A percentile compares a stretch with the other conserved stretches of the same genome.
These are phyloP conservation scores for Saturnia japonica DNA, from an alignment of 2,888 invertebrate genomes.

Conservation along the genomic window DNA sequence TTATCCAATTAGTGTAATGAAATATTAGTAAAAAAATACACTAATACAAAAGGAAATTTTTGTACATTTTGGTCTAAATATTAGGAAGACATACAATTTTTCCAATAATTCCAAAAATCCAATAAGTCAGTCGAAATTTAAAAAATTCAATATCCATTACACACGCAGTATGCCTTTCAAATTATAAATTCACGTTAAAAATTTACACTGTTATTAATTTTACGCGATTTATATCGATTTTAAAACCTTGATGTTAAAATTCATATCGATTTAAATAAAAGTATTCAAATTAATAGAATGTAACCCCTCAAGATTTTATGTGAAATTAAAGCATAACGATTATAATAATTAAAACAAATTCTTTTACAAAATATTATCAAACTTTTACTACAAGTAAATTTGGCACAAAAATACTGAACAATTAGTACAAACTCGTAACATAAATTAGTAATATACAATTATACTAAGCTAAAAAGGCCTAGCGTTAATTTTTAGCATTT, in stretches of 20 bases:
- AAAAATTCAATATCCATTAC: neutral
- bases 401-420: conserved; percentile 32
- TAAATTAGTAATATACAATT: neutral
- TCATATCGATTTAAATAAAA: no score
- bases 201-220: no score
- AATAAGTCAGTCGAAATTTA: neutral
- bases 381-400: conserved; percentile 35
- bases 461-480: neutral
- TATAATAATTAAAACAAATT: neutral
- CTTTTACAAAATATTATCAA: neutral
- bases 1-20: neutral
- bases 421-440: conserved; percentile 9
- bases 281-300: no score
- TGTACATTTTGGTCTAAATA: neutral
- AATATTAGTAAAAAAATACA: neutral
- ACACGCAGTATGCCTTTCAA: no score
- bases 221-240: no score
- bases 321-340: no score
- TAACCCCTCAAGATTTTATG: no score
- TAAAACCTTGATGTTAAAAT: no score
- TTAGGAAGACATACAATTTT: neutral
- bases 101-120: neutral
- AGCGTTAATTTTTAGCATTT: neutral
- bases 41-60: neutral
- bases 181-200: no score